Evolutionary conservation across 1,140 invertebrate genomes (phyloP), one percentile per base, ranked within the genome.

Genomic region (Psix sp.): DNA sequence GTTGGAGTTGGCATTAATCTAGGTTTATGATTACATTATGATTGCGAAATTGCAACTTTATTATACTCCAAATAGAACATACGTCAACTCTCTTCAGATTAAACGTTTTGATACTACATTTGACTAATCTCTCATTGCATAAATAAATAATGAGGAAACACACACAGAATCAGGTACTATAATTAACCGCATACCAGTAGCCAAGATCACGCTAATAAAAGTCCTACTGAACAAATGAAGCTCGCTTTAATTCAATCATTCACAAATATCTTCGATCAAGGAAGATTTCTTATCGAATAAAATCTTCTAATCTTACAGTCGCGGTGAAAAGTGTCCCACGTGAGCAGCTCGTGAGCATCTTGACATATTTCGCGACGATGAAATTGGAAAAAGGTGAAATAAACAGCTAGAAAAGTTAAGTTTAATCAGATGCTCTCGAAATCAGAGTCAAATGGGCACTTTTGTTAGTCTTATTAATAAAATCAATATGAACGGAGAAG

Each of bases 401-500:
- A 29, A 29, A 2, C 26, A 29, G n/a, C 2, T n/a, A 29, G 7
- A 29, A 2, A 29, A 2, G 26, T 29, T n/a, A 29, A 29, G 7
- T 29, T 29, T n/a, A n/a, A n/a, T n/a, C n/a, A n/a, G n/a, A n/a
- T n/a, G 26, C 26, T 7, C 7, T 7, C 20, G 11, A 14, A 40
- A n/a, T 15, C 3, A 10, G 16, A 45, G 29, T 31, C 14, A 46
- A 46, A 21, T 2, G 0, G 18, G 31, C 17, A 46, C 20, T 45
- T 38, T 57, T 57, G 43, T 42, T 45, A n/a, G 33, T 49, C 40
- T 46, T 45, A 57, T 49, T 56, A 49, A 21, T 43, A 39, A 63
- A 63, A 71, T 71, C 42, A 63, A 71, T 62, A 56, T 57, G n/a
- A 26, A 9, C n/a, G 36, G 62, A 49, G 33, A 40, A 48, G 60